These are phyloP conservation scores for Thaleichthys pacificus DNA, from an alignment of 2,797 vertebrate species.

Conservation along the genomic window DNA sequence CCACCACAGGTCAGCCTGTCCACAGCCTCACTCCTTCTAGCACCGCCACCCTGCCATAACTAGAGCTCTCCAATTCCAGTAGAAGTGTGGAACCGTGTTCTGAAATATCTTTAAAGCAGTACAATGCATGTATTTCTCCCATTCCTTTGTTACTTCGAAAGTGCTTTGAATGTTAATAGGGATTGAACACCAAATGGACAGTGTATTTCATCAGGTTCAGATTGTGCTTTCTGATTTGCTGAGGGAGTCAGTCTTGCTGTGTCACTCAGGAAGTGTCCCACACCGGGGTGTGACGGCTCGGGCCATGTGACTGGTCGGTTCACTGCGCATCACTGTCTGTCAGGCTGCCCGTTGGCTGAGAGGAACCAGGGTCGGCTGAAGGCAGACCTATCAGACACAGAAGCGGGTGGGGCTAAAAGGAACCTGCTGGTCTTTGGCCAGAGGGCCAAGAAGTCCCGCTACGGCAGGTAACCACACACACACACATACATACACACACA, in stretches of 20 bases:
- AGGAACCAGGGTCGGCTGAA: slow-evolving; percentile 93
- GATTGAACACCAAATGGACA: too few relatives aligned
- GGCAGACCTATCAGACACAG: slow-evolving; percentile 86
- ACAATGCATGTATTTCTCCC: too few relatives aligned
- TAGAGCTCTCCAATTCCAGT: neutral
- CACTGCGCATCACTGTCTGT: slow-evolving; percentile 97
- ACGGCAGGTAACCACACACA: slow-evolving; percentile 82
- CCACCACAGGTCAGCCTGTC: slow-evolving; percentile 86
- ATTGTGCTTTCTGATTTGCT: too few relatives aligned
- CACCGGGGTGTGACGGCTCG: slow-evolving; percentile 94
- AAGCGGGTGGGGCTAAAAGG: slow-evolving; percentile 81
- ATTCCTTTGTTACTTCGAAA: too few relatives aligned
- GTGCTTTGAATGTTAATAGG: too few relatives aligned
- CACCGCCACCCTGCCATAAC: neutral
- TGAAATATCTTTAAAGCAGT: neutral
- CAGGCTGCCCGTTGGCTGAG: slow-evolving; percentile 94
- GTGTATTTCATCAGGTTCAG: too few relatives aligned
- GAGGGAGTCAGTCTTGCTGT: too few relatives aligned
- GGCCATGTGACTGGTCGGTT: slow-evolving; percentile 97
- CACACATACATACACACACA: too few relatives aligned
- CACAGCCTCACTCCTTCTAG: neutral
- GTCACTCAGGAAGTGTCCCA: slow-evolving; percentile 92
- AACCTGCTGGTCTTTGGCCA: slow-evolving; percentile 86
- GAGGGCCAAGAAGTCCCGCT: slow-evolving; percentile 89
- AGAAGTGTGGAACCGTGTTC: neutral